A percentile compares a stretch with the other conserved stretches of the same genome.
Evolutionary conservation across 64 coral and sea anemone species (phyloP).

Genomic region (Anthopleura sola): DNA sequence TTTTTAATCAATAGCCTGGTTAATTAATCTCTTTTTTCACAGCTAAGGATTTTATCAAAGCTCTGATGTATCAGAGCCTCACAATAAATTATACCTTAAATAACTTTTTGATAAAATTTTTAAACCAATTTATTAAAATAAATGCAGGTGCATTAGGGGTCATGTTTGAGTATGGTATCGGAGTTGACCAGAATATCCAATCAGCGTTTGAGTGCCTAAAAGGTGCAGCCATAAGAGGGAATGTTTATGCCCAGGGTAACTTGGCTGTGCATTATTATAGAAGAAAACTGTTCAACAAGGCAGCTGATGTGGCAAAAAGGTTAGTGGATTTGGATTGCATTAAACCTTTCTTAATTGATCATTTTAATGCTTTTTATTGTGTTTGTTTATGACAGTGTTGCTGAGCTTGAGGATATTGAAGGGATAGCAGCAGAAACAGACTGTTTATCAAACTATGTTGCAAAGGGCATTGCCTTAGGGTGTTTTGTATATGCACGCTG

Average conservation of each 20-base stretch:
- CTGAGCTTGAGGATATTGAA: constrained; percentile 84
- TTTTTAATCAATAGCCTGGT: neutral
- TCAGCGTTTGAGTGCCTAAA: constrained; percentile 94
- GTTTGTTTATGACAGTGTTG: constrained; percentile 57
- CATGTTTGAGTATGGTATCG: constrained; percentile 99
- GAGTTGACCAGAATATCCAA: constrained; percentile 51
- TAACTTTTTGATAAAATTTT: neutral
- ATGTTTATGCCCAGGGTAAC: constrained; percentile 92
- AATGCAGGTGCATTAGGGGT: constrained; percentile 91
- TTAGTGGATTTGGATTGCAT: neutral
- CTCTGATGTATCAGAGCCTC: no score
- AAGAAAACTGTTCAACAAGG: constrained; percentile 94
- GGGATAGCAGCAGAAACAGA: constrained; percentile 80
- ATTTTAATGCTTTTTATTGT: neutral
- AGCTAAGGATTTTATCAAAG: no score
- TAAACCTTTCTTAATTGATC: neutral
- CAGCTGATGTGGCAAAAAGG: constrained; percentile 87
- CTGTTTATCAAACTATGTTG: constrained; percentile 86
- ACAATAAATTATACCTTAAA: no score
- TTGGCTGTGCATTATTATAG: constrained; percentile 91
- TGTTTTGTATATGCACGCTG: constrained; percentile 93
- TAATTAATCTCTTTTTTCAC: no score
- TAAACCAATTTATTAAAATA: constrained; percentile 29
- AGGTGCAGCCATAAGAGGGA: constrained; percentile 72
- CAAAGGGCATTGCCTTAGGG: constrained; percentile 87